Base-by-base conservation (phyloP, 2,797 vertebrate genomes). In the Octomys mimax region DNA sequence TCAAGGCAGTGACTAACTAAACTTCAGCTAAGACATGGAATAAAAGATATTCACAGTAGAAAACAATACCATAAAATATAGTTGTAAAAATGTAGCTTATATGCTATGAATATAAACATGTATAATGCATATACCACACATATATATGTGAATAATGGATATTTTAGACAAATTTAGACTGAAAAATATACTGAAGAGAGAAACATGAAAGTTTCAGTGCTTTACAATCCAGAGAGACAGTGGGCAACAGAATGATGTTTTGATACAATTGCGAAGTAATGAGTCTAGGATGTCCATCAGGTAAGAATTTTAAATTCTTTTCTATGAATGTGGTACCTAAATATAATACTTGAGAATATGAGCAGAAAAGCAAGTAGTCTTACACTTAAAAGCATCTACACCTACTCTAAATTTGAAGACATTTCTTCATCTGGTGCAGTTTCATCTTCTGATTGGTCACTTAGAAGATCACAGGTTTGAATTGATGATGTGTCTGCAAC, bases 381-480 rank as follows among this genome's bases (percentile, higher is more conserved):
- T 90, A 84, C 33, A 59, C 33, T 13, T 14, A 6, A 10, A 64
- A 26, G 11, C 4, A n/a, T 28, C 33, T 3, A 33, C 84, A 98
- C 99, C 0, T 98, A 99, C 99, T 99, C 99, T 71, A 98, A 96
- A n/a, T 98, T 98, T 46, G 98, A 98, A 59, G 98, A 98, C 84
- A 94, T 87, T 90, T 99, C 99, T 61, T 99, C 99, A 83, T 99
- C 99, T 0, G 98, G 99, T 36, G 98, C 98, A 0, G 98, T 97
- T 98, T 99, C 99, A 83, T 99, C 99, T 89, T 99, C 99, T 39
- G 99, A 99, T 84, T 99, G 99, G 98, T 99, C 99, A 42, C 99
- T 98, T 64, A 99, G 98, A 84, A 99, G 99, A 95, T 99, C 99
- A 61, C 99, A 99, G 0, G 99, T 98, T 75, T 99, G 99, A 64